phyloP scores from a whole-genome alignment of 2,888 invertebrate genomes.

The Melanostoma scalare region DNA sequence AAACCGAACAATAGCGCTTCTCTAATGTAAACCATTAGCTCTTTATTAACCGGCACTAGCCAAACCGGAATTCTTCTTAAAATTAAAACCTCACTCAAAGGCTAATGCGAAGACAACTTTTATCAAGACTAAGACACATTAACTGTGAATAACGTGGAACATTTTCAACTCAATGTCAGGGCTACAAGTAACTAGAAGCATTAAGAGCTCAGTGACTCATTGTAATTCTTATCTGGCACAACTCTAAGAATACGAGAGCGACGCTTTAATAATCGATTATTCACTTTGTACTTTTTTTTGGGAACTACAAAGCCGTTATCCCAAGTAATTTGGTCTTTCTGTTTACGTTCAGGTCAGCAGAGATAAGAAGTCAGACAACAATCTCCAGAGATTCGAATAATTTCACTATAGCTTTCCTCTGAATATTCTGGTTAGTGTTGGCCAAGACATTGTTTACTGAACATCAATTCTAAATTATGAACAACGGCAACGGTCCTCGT shows the following conservation, averaged over 20 bases:
- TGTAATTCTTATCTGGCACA: constrained; percentile 1
- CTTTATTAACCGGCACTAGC: constrained; percentile 1
- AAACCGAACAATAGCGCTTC: neutral
- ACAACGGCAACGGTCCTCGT: neutral
- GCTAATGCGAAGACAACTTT: neutral
- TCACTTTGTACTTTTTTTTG: neutral
- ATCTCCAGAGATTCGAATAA: neutral
- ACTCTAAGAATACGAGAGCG: neutral
- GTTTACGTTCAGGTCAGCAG: constrained; percentile 6
- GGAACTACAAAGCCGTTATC: constrained; percentile 1
- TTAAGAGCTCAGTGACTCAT: neutral
- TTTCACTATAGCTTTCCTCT: neutral
- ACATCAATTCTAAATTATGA: constrained; percentile 30
- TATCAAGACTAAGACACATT: neutral
- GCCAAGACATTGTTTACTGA: constrained; percentile 7
- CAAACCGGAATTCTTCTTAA: constrained; percentile 36
- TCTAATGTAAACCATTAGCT: constrained; percentile 1
- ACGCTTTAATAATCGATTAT: neutral
- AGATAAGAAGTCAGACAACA: constrained; percentile 31
- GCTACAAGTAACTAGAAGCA: too few relatives aligned
- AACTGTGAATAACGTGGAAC: too few relatives aligned
- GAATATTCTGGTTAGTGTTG: constrained; percentile 27
- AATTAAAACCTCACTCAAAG: neutral
- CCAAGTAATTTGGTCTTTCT: neutral
- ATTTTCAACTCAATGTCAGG: too few relatives aligned